These are phyloP conservation scores for Megaustenia siamemsis DNA, from an alignment of 2,888 invertebrate species.

Conservation along the genomic window DNA sequence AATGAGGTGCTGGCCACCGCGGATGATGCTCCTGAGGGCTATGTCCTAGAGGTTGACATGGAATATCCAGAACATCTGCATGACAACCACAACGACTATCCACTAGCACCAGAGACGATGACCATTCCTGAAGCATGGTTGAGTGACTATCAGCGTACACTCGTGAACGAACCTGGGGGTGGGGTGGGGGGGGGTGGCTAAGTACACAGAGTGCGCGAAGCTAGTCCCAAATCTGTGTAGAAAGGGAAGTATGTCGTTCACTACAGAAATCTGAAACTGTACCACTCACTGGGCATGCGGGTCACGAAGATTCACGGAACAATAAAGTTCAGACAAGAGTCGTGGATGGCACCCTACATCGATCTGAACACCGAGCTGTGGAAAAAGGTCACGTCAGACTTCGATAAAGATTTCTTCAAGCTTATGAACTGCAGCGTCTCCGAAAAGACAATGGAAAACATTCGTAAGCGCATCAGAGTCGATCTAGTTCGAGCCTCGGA, in stretches of 20 bases:
- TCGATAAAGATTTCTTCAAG: conserved; percentile 73
- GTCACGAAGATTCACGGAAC: conserved; percentile 67
- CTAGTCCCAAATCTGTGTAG: conserved; percentile 3
- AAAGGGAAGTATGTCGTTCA: conserved; percentile 63
- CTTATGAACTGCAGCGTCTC: conserved; percentile 4
- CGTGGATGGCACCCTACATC: conserved; percentile 76
- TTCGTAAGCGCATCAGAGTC: neutral
- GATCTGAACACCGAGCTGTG: conserved; percentile 64
- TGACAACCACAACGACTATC: neutral
- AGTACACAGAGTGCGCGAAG: neutral
- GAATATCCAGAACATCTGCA: conserved; percentile 15
- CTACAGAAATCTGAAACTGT: conserved; percentile 73
- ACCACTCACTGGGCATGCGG: conserved; percentile 61
- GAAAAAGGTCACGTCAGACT: conserved; percentile 69
- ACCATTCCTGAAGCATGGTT: neutral
- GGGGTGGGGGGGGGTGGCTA: too few species aligned
- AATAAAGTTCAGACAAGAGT: conserved; percentile 61
- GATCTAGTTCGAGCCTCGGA: neutral
- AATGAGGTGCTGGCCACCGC: neutral
- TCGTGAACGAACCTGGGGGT: neutral
- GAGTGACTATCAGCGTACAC: neutral
- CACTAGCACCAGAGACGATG: neutral
- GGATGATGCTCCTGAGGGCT: neutral
- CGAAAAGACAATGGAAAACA: conserved; percentile 33
- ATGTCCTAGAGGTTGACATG: conserved; percentile 11